Conservation (phyloP, 2,888 invertebrate species). For the Fragum whitleyi region DNA sequence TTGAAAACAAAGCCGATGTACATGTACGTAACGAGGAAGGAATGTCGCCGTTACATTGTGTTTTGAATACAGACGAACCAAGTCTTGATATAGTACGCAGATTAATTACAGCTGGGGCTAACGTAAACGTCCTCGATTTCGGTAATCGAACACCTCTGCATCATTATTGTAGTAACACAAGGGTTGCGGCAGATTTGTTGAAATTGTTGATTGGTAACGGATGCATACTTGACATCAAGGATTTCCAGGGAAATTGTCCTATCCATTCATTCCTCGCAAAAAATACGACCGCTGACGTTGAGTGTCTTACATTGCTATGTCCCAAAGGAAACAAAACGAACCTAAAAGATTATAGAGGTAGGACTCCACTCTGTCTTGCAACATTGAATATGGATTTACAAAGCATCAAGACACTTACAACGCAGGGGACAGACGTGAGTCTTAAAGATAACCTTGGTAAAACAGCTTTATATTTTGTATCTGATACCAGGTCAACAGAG, state of each 20-base stretch:
- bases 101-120: not conserved
- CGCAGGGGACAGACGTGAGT: conserved; percentile 1
- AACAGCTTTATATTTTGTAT: conserved; percentile 7
- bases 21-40: not conserved
- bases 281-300: not conserved
- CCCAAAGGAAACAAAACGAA: not conserved
- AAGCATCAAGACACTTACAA: not conserved
- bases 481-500: too few relatives aligned
- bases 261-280: not conserved
- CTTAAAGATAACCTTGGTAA: not conserved
- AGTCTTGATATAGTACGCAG: not conserved
- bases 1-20: conserved; percentile 19
- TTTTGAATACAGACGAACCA: not conserved
- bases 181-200: not conserved
- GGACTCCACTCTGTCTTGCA: not conserved
- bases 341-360: not conserved
- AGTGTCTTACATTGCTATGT: not conserved
- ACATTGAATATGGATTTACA: not conserved
- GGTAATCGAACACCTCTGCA: not conserved
- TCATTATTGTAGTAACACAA: not conserved
- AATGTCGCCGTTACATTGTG: conserved; percentile 27
- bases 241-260: not conserved
- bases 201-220: not conserved
- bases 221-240: not conserved
- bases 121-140: not conserved